A percentile compares a stretch with the other conserved stretches of the same genome.
Evolutionary conservation across 2,113 vertebrate species (phyloP).

Genomic region (Scomber scombrus): DNA sequence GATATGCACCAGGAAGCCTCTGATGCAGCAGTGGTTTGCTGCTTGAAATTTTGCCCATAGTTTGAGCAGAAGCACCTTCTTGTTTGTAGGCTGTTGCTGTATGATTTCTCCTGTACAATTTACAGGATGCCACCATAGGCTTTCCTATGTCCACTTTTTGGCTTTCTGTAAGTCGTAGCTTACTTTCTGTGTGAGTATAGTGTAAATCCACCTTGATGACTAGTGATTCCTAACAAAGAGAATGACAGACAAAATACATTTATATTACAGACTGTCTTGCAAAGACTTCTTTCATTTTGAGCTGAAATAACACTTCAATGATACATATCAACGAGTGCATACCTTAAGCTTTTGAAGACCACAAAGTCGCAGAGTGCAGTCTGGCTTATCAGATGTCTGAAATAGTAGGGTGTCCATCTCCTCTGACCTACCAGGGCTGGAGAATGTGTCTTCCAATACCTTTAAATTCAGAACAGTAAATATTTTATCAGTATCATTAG

Average conservation of each 20-base stretch:
- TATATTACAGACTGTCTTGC: background rate
- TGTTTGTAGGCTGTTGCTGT: constrained; percentile 5
- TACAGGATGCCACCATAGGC: constrained; percentile 84
- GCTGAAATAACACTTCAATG: background rate
- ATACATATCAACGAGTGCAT: constrained; percentile 19
- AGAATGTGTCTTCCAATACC: constrained; percentile 75
- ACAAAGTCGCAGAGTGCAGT: constrained; percentile 84
- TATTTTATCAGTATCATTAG: constrained; percentile 10
- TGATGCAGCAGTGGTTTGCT: constrained; percentile 15
- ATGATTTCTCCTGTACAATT: constrained; percentile 66
- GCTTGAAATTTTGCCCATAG: background rate
- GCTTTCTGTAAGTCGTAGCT: constrained; percentile 81
- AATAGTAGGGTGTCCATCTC: constrained; percentile 84
- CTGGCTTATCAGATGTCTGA: constrained; percentile 69
- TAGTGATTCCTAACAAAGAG: constrained; percentile 78
- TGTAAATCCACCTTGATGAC: constrained; percentile 86
- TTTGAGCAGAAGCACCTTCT: constrained; percentile 35
- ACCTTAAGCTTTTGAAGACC: constrained; percentile 89
- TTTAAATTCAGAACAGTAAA: constrained; percentile 59
- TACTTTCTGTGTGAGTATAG: constrained; percentile 80
- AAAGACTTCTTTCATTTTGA: background rate
- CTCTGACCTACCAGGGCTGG: constrained; percentile 70
- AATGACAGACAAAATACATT: background rate
- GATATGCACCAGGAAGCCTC: constrained; percentile 13
- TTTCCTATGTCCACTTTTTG: constrained; percentile 78